A percentile compares a stretch with the other conserved stretches of the same genome.
These are phyloP conservation scores for Melozone crissalis DNA, from an alignment of 2,113 vertebrate genomes.

Conservation along the genomic window DNA sequence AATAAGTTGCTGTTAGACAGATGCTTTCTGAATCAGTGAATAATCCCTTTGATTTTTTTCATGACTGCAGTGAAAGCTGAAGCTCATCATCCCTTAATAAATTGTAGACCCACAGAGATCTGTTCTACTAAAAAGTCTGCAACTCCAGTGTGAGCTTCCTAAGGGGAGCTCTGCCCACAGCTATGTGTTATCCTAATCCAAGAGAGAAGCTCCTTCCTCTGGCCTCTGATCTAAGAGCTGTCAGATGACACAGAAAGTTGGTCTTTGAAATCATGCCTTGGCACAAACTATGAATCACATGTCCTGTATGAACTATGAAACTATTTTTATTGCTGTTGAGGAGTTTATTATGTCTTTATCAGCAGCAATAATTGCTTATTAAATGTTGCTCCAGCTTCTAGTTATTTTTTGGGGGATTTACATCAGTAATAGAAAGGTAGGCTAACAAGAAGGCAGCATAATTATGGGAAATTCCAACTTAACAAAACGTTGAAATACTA, in stretches of 20 bases:
- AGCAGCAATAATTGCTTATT: not conserved
- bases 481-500: not conserved
- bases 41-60: slow-evolving; percentile 33
- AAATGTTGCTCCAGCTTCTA: not conserved
- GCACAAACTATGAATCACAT: not conserved
- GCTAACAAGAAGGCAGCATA: not conserved
- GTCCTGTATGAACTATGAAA: not conserved
- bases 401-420: not conserved
- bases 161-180: not conserved
- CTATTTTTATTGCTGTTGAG: not conserved
- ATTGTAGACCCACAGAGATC: not conserved
- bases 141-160: not conserved
- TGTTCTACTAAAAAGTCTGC: not conserved
- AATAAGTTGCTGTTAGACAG: not conserved
- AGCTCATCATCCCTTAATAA: not conserved
- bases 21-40: not conserved
- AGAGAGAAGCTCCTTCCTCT: not conserved
- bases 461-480: not conserved
- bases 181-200: not conserved
- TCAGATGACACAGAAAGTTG: not conserved
- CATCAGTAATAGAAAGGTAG: not conserved
- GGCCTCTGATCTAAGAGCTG: not conserved
- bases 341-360: not conserved
- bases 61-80: not conserved
- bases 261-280: not conserved